phyloP scores from a whole-genome alignment of 2,888 invertebrate species.

The Agrotis segetum region DNA sequence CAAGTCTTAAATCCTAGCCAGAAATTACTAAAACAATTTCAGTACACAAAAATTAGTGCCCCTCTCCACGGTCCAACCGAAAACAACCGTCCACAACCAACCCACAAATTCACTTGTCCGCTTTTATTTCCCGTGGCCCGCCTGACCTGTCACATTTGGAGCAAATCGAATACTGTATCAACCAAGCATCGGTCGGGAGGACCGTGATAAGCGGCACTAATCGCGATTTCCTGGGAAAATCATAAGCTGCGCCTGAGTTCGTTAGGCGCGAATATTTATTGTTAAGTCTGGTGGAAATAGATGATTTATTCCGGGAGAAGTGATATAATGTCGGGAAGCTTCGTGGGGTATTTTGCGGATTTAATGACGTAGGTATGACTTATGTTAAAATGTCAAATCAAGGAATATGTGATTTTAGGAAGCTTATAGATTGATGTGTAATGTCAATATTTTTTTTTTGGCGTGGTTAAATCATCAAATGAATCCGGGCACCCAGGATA shows the following conservation, averaged over 20 bases:
- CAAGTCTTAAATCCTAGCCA: no score
- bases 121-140: conserved; percentile 33
- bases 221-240: conserved; percentile 81
- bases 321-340: neutral
- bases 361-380: neutral
- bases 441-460: no score
- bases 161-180: conserved; percentile 56
- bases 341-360: neutral
- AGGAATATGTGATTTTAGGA: neutral
- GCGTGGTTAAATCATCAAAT: no score
- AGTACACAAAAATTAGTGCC: neutral
- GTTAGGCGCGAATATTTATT: conserved; percentile 30
- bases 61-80: neutral
- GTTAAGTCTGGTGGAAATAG: conserved; percentile 4
- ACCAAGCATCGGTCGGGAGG: conserved; percentile 26
- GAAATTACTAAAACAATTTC: no score
- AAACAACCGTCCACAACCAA: neutral
- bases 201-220: conserved; percentile 70
- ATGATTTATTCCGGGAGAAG: conserved; percentile 20
- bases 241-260: conserved; percentile 31
- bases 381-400: neutral
- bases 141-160: conserved; percentile 59
- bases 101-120: conserved; percentile 7
- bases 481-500: no score
- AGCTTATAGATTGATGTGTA: no score